A percentile compares a stretch with the other conserved stretches of the same genome.
phyloP scores from a whole-genome alignment of 2,113 vertebrate genomes.

The Corydoras maculifer region DNA sequence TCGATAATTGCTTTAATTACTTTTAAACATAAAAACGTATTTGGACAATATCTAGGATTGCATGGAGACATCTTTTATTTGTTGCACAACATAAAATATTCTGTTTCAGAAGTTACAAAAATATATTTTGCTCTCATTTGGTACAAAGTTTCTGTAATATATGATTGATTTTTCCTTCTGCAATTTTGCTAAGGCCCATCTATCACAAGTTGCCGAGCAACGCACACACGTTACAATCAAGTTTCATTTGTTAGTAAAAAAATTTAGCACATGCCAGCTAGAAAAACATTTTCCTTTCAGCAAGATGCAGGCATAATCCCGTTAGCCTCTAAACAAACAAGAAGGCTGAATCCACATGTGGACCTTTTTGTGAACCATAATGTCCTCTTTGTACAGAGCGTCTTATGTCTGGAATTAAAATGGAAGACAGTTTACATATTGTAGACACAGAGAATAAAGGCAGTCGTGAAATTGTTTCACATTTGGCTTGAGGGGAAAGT shows the following conservation, averaged over 20 bases:
- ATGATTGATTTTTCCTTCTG: constrained; percentile 48
- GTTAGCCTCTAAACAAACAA: constrained; percentile 42
- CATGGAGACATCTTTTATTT: constrained; percentile 44
- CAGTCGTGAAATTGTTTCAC: constrained; percentile 9
- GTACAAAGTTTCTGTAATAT: constrained; percentile 42
- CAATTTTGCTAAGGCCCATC: constrained; percentile 46
- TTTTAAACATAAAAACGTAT: constrained; percentile 47
- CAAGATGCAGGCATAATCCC: constrained; percentile 40
- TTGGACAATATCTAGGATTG: constrained; percentile 23
- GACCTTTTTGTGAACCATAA: constrained; percentile 10
- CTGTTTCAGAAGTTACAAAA: constrained; percentile 50
- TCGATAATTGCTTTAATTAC: constrained; percentile 37
- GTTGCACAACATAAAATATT: constrained; percentile 49
- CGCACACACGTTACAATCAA: constrained; percentile 51
- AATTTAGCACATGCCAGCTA: constrained; percentile 42
- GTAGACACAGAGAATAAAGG: constrained; percentile 20
- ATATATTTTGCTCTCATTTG: constrained; percentile 47
- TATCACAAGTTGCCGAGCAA: constrained; percentile 53
- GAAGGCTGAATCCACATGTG: constrained; percentile 20
- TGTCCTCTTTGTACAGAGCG: constrained; percentile 42
- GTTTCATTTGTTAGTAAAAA: constrained; percentile 39
- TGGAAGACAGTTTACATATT: constrained; percentile 7
- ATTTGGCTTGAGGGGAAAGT: constrained; percentile 7
- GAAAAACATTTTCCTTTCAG: constrained; percentile 54
- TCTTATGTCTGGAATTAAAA: constrained; percentile 27